These are phyloP conservation scores for Ellobius talpinus DNA, from an alignment of 2,113 vertebrate species.

Conservation along the genomic window DNA sequence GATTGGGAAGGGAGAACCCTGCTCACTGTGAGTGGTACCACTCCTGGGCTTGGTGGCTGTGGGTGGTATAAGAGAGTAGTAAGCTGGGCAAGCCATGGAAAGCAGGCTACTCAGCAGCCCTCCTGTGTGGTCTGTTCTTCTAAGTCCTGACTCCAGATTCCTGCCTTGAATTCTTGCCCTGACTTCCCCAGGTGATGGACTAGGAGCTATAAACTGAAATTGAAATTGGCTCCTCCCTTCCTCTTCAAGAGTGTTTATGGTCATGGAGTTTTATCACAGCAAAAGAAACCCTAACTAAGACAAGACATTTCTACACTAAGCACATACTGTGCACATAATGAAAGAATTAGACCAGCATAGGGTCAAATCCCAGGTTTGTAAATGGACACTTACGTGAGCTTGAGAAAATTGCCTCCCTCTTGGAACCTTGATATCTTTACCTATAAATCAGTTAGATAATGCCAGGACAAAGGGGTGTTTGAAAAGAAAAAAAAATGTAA, in stretches of 20 bases:
- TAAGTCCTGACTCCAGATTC: neutral
- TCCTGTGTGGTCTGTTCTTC: neutral
- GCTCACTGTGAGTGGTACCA: too few relatives aligned
- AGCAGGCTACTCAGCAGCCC: neutral
- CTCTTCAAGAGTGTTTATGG: neutral
- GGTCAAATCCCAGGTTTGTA: neutral
- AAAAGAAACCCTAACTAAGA: neutral
- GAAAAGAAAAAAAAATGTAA: conserved; percentile 23
- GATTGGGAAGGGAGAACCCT: neutral
- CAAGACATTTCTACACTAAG: neutral
- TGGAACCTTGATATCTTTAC: conserved; percentile 15
- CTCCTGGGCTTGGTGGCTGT: neutral
- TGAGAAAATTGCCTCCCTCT: conserved; percentile 61
- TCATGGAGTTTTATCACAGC: neutral
- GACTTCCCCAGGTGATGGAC: neutral
- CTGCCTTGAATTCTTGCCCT: neutral
- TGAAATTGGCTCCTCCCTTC: neutral
- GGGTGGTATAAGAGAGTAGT: neutral
- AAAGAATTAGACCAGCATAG: neutral
- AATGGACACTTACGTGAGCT: conserved; percentile 20
- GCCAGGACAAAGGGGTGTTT: neutral
- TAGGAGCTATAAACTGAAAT: neutral
- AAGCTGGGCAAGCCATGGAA: neutral
- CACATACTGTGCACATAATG: neutral
- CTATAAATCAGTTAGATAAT: conserved; percentile 20